Conservation (phyloP, 2,888 invertebrate species). For the Caenorhabditis sp. region DNA sequence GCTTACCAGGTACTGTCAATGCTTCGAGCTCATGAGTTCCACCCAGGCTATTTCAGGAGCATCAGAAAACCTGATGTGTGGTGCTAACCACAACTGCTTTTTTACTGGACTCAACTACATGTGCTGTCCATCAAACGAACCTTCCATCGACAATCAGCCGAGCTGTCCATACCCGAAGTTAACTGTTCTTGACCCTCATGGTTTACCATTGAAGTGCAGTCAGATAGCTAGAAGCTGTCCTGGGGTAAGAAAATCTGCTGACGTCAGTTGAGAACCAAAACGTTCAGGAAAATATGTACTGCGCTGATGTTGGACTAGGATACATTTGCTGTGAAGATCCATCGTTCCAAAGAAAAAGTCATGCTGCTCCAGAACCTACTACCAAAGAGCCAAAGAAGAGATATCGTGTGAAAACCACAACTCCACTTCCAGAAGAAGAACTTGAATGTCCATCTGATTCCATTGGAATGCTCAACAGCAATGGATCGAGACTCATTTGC, state of each 20-base stretch:
- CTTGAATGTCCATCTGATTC: conserved; percentile 71
- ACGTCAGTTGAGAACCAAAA: neutral
- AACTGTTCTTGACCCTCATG: conserved; percentile 75
- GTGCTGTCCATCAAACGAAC: conserved; percentile 81
- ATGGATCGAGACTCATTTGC: conserved; percentile 66
- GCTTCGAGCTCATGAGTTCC: neutral
- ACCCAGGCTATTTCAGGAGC: conserved; percentile 68
- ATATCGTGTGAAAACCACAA: conserved; percentile 51
- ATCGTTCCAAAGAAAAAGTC: conserved; percentile 50
- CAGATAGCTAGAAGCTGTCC: conserved; percentile 72
- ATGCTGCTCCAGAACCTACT: neutral
- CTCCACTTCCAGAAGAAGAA: conserved; percentile 58
- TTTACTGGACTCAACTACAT: conserved; percentile 83
- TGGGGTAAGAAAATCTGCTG: conserved; percentile 58
- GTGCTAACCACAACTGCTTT: conserved; percentile 79
- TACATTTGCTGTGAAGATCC: conserved; percentile 79
- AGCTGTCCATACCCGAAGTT: conserved; percentile 74
- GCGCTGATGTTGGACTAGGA: conserved; percentile 71
- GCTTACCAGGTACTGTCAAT: conserved; percentile 77
- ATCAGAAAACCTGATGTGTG: conserved; percentile 76
- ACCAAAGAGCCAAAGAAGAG: conserved; percentile 8
- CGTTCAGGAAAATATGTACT: conserved; percentile 75
- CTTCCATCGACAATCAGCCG: conserved; percentile 74
- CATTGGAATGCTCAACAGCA: conserved; percentile 67
- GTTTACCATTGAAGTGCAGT: conserved; percentile 75